Conservation (phyloP, 2,113 vertebrate species). For the Varanus salvator region DNA sequence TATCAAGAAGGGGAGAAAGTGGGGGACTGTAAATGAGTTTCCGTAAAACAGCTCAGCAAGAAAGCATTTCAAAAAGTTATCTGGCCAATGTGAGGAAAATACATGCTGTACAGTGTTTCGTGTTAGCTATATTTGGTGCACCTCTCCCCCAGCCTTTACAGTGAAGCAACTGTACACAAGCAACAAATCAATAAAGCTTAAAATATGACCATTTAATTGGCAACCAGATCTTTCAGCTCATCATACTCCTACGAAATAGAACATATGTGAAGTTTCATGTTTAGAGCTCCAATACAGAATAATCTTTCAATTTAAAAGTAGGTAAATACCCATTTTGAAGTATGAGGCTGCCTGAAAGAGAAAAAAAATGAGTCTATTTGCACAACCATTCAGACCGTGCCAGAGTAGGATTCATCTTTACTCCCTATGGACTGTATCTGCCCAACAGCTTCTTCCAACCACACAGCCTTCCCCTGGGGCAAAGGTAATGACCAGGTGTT, state of each 20-base stretch:
- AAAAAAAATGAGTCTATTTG: not conserved
- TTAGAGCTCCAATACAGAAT: not conserved
- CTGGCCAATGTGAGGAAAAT: not conserved
- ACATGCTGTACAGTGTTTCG: not conserved
- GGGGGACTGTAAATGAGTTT: not conserved
- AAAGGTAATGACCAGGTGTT: not conserved
- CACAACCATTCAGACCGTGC: not conserved
- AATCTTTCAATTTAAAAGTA: not conserved
- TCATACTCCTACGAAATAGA: not conserved
- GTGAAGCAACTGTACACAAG: not conserved
- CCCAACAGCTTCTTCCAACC: not conserved
- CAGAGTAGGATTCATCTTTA: not conserved
- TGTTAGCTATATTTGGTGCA: not conserved
- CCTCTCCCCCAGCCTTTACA: not conserved
- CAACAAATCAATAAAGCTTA: not conserved
- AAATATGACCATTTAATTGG: not conserved
- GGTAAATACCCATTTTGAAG: not conserved
- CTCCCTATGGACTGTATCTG: not conserved
- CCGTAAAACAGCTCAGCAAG: not conserved
- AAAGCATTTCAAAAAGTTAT: not conserved
- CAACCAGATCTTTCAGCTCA: not conserved
- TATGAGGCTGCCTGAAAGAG: not conserved
- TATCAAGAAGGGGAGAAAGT: not conserved
- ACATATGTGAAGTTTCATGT: not conserved
- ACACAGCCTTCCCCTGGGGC: not conserved